Base-by-base conservation (phyloP, 1,140 invertebrate species). In the Diuraphis noxia region DNA sequence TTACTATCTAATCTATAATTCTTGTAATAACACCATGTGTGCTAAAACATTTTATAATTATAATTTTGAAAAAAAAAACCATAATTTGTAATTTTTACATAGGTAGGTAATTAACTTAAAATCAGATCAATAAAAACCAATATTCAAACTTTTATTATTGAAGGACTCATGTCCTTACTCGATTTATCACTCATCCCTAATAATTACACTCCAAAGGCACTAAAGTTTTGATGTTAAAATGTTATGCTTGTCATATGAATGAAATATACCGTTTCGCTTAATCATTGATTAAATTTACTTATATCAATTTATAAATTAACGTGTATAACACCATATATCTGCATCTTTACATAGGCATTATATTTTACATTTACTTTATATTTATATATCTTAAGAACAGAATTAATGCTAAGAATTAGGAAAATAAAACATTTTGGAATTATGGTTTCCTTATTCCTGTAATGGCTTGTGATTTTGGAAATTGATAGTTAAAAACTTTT, bases 391-490 rank as follows among this genome's bases (percentile, higher is more conserved):
- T n/a, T n/a, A n/a, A n/a, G n/a, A n/a, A 63, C 30, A 13, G 3
- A 63, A 30, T 63, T n/a, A n/a, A 5, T 63, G 56, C 9, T 72
- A n/a, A 72, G 34, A n/a, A n/a, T n/a, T 6, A 72, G 5, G 13
- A n/a, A n/a, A 63, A n/a, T 63, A 63, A 63, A 63, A 17, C 17
- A 72, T n/a, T 72, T 17, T 1, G 3, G 4, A 9, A 8, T 9
- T 2, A 56, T 56, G 23, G 4, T n/a, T 30, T 4, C 30, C 13
- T 63, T 63, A 63, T 3, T 63, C 13, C 30, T 13, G 0, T 13
- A n/a, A 4, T n/a, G 4, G 10, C 2, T 34, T 1, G 13, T n/a
- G 13, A 5, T 72, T 17, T 0, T n/a, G n/a, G 17, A 23, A 72
- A 17, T n/a, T 4, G 30, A n/a, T 72, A 56, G 25, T 10, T 56